Percentiles rank a stretch among this genome's conserved stretches.
Evolutionary conservation across 2,888 invertebrate genomes (phyloP).

Genomic region (Drosophila acutilabella): DNA sequence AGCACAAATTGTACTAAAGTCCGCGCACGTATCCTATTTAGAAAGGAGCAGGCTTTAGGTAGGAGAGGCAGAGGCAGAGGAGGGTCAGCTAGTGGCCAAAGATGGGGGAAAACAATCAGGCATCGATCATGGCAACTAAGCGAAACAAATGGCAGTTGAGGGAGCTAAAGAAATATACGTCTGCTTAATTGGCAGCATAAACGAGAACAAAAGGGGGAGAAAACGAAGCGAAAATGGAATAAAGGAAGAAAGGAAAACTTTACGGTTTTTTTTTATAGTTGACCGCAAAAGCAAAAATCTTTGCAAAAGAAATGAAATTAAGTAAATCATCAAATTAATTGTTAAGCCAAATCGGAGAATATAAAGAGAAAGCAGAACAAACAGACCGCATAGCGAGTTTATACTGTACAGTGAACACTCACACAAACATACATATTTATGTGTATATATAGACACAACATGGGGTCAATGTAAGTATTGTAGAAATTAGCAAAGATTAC

Average conservation of each 20-base stretch:
- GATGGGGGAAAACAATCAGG: constrained; percentile 24
- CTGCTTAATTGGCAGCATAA: constrained; percentile 30
- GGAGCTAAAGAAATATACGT: constrained; percentile 5
- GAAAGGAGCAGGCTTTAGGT: not conserved
- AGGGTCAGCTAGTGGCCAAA: not conserved
- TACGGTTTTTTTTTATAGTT: constrained; percentile 11
- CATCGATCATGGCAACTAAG: constrained; percentile 44
- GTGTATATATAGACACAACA: no score
- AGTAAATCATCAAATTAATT: constrained; percentile 68
- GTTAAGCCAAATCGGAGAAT: constrained; percentile 22
- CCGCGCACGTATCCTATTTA: constrained; percentile 39
- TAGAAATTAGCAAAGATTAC: no score
- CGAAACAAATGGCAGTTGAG: constrained; percentile 28
- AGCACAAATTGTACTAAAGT: constrained; percentile 20
- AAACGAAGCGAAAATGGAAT: not conserved
- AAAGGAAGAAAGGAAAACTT: not conserved
- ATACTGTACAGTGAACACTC: constrained; percentile 3
- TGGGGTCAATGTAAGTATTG: no score
- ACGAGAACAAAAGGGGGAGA: not conserved
- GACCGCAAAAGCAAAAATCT: constrained; percentile 33
- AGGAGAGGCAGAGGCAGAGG: not conserved
- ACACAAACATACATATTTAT: no score
- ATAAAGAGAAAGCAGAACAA: not conserved
- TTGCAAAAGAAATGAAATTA: constrained; percentile 53
- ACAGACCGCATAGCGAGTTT: not conserved